Evolutionary conservation across 2,113 vertebrate genomes (phyloP), one percentile per base, ranked within the genome.

Genomic region (Cebidichthys violaceus): DNA sequence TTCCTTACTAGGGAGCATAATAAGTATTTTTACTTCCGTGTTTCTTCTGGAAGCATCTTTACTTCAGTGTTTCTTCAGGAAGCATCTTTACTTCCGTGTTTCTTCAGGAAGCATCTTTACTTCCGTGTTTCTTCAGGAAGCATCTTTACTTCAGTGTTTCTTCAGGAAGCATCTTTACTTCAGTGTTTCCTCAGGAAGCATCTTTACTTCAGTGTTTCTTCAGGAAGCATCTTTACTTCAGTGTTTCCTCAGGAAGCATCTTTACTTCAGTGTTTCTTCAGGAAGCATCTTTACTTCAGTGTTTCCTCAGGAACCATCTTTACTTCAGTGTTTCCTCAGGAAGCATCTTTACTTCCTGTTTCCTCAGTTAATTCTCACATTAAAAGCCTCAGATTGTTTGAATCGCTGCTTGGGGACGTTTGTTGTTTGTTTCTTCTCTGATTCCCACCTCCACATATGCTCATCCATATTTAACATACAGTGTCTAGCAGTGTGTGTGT

Each of bases 381-480:
- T 57, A 45, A 47, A 60, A 29, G 52, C 35, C 11, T 77, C 17
- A 4, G 69, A 45, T 55, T 17, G 29, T 60, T 29, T 59, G 9
- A 69, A 57, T 14, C 1, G 39, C 68, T 52, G 62, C 70, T 75
- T 9, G 0, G 66, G 22, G 71, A 60, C 24, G 3, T 65, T 72
- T 7, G 29, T 81, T 83, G 77, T 88, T 80, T 86, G 70, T 90
- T 85, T 92, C 31, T 79, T 66, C 79, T 9, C 75, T 37, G 62
- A 71, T 75, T 87, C 72, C 78, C 74, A 84, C 85, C 79, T 80
- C 67, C 81, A 57, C 88, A 89, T 89, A 86, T 88, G 90, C 22
- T 89, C 86, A 47, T 87, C 86, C 86, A 87, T 89, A 84, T 89
- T 86, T 70, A 76, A 79, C 67, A 35, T 54, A 74, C 43, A 1